Conservation (phyloP, 2,888 invertebrate species). For the Opisthograptis luteolata region DNA sequence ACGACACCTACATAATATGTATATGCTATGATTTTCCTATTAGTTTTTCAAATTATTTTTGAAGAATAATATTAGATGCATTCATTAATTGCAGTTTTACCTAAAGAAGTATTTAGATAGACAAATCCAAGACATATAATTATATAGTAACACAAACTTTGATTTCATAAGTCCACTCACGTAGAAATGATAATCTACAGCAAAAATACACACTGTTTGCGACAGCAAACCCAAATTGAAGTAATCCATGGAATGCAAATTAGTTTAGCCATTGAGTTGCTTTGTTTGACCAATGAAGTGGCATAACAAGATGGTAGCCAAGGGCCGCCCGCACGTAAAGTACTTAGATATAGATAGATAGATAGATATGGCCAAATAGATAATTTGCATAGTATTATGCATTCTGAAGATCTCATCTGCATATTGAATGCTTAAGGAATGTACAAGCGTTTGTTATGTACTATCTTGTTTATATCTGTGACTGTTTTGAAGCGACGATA, state of each 20-base stretch:
- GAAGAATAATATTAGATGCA: no score
- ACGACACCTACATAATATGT: no score
- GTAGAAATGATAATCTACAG: not conserved
- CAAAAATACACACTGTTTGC: conserved; percentile 15
- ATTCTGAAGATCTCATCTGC: conserved; percentile 19
- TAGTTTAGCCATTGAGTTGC: conserved; percentile 28
- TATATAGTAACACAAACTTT: no score
- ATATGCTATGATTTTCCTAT: no score
- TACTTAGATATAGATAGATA: conserved; percentile 4
- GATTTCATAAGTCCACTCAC: no score
- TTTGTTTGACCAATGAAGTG: conserved; percentile 39
- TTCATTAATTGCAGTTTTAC: no score
- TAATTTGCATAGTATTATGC: conserved; percentile 24
- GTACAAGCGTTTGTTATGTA: not conserved
- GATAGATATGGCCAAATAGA: conserved; percentile 12
- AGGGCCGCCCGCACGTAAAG: conserved; percentile 7
- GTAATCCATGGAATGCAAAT: conserved; percentile 29
- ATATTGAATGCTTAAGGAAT: conserved; percentile 19
- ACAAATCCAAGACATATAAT: no score
- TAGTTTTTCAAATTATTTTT: no score
- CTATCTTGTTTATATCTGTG: no score
- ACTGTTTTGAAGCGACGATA: no score
- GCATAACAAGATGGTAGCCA: conserved; percentile 29
- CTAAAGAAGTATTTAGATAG: no score
- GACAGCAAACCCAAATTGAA: conserved; percentile 14